phyloP scores from a whole-genome alignment of 2,113 vertebrate species.

The Mustelus asterias region DNA sequence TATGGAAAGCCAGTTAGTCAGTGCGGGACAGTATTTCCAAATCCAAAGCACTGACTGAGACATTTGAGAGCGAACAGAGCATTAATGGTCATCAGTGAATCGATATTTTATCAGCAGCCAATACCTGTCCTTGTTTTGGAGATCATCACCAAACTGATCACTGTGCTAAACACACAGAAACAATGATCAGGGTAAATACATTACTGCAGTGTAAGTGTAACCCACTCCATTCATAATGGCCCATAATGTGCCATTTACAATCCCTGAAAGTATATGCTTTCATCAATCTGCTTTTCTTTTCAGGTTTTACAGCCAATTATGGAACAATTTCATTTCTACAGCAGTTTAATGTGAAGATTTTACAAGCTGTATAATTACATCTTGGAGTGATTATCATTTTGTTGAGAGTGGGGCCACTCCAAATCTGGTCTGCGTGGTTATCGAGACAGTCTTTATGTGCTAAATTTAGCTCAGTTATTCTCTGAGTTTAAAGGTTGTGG shows the following conservation, averaged over 20 bases:
- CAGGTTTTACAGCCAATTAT: not conserved
- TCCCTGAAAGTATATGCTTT: not conserved
- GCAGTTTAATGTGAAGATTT: not conserved
- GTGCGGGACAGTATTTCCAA: not conserved
- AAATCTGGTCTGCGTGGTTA: not conserved
- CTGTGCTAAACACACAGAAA: not conserved
- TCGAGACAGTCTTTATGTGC: not conserved
- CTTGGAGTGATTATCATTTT: constrained; percentile 3
- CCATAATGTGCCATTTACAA: not conserved
- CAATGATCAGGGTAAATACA: not conserved
- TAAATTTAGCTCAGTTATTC: not conserved
- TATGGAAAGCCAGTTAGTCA: too few relatives aligned
- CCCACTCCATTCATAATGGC: not conserved
- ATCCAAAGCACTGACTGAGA: not conserved
- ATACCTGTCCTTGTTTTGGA: not conserved
- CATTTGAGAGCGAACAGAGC: not conserved
- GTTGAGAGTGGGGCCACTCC: not conserved
- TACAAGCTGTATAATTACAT: not conserved
- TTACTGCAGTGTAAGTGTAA: not conserved
- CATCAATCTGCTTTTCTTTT: constrained; percentile 3
- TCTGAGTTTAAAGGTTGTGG: not conserved
- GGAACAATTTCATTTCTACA: not conserved
- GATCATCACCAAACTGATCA: not conserved
- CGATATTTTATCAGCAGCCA: not conserved
- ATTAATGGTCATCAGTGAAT: not conserved